These are phyloP conservation scores for Cynopterus brachyotis DNA, from an alignment of 2,113 vertebrate species.

Conservation along the genomic window DNA sequence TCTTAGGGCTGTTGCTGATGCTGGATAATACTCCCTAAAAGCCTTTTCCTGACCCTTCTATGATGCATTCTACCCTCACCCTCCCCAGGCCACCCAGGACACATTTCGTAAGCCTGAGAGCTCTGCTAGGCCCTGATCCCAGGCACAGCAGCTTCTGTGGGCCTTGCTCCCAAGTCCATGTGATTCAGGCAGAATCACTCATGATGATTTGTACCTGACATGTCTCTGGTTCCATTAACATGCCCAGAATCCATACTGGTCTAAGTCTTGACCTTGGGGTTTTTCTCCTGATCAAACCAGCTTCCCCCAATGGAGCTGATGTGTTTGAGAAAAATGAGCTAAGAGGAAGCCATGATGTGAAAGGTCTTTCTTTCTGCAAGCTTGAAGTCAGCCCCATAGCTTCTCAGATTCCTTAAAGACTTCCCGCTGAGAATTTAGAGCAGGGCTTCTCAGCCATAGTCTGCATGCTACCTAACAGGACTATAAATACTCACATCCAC, in stretches of 20 bases:
- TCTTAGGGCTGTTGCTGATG: neutral
- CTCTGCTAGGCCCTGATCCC: neutral
- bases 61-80: neutral
- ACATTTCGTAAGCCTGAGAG: neutral
- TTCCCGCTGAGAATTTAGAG: neutral
- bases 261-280: neutral
- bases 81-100: neutral
- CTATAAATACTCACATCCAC: neutral
- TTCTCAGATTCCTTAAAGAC: neutral
- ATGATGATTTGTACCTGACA: too few relatives aligned
- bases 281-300: neutral
- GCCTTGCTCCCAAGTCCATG: accelerated
- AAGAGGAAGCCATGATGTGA: neutral
- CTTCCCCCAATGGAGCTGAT: neutral
- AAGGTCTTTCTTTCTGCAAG: neutral
- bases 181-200: neutral
- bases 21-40: neutral
- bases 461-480: too few relatives aligned
- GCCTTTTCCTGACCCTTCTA: neutral
- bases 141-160: neutral
- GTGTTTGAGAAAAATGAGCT: neutral
- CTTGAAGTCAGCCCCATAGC: neutral
- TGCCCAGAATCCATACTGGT: neutral
- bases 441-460: neutral
- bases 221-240: neutral